phyloP scores from a whole-genome alignment of 2,113 vertebrate species.

The Narcine bancroftii region DNA sequence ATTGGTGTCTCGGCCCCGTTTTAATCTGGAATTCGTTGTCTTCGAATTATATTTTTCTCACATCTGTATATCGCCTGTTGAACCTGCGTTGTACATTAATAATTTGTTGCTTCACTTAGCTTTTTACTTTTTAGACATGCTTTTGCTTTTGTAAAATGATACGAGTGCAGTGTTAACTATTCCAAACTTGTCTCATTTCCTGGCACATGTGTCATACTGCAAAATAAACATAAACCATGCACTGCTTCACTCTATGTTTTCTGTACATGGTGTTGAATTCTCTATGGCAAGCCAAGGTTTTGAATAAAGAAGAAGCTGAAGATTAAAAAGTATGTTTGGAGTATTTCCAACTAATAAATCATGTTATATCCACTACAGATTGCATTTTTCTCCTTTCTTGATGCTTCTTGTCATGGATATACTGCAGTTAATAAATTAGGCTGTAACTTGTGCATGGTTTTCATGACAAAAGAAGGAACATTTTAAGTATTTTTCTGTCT shows the following conservation, averaged over 20 bases:
- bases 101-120: constrained; percentile 29
- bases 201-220: constrained; percentile 10
- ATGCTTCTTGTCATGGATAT: constrained; percentile 34
- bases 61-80: background rate
- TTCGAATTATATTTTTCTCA: background rate
- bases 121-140: background rate
- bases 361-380: constrained; percentile 23
- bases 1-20: background rate
- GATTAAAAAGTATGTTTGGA: constrained; percentile 36
- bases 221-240: constrained; percentile 24
- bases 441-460: constrained; percentile 33
- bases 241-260: constrained; percentile 15
- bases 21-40: background rate
- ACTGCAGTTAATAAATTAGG: constrained; percentile 34
- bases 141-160: background rate
- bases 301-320: constrained; percentile 26
- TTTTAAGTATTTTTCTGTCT: constrained; percentile 33
- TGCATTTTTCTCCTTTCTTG: constrained; percentile 22
- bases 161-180: background rate
- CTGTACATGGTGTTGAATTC: background rate
- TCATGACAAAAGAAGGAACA: constrained; percentile 9
- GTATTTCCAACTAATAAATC: constrained; percentile 30
- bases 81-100: constrained; percentile 33
- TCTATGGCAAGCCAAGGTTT: background rate
- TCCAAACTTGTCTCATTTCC: constrained; percentile 20